Evolutionary conservation across 2,113 vertebrate species (phyloP).

Genomic region (Psophia crepitans): DNA sequence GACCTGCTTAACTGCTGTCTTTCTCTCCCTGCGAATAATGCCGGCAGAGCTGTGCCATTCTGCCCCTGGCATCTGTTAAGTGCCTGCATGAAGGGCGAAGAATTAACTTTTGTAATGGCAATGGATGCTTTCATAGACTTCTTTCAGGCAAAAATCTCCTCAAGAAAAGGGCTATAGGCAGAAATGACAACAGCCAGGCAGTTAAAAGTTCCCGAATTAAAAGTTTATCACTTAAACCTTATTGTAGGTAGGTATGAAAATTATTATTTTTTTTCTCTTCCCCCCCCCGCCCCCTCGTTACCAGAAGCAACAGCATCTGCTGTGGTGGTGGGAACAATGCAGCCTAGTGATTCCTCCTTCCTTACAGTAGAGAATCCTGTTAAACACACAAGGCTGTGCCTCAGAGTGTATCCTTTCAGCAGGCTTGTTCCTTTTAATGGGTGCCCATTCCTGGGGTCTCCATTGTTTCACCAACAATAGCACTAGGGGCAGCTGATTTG

Average conservation of each 20-base stretch:
- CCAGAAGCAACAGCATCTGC: slow-evolving; percentile 68
- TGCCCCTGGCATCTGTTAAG: slow-evolving; percentile 74
- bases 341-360: slow-evolving; percentile 62
- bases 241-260: slow-evolving; percentile 13
- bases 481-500: slow-evolving; percentile 74
- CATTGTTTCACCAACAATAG: slow-evolving; percentile 76
- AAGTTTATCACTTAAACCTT: not conserved
- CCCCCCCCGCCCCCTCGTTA: not conserved
- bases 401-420: slow-evolving; percentile 64
- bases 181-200: not conserved
- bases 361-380: slow-evolving; percentile 67
- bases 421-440: slow-evolving; percentile 72
- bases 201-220: not conserved
- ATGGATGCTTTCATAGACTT: slow-evolving; percentile 62
- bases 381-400: slow-evolving; percentile 69
- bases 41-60: slow-evolving; percentile 65
- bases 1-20: slow-evolving; percentile 49
- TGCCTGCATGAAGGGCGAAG: slow-evolving; percentile 67
- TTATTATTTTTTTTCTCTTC: not conserved
- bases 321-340: slow-evolving; percentile 67
- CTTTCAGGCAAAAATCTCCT: slow-evolving; percentile 63
- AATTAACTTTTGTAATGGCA: slow-evolving; percentile 68
- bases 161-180: slow-evolving; percentile 11
- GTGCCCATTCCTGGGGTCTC: slow-evolving; percentile 67
- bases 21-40: slow-evolving; percentile 46